Percentiles rank a stretch among this genome's conserved stretches.
phyloP scores from a whole-genome alignment of 2,888 invertebrate genomes.

The Oligia strigilis region DNA sequence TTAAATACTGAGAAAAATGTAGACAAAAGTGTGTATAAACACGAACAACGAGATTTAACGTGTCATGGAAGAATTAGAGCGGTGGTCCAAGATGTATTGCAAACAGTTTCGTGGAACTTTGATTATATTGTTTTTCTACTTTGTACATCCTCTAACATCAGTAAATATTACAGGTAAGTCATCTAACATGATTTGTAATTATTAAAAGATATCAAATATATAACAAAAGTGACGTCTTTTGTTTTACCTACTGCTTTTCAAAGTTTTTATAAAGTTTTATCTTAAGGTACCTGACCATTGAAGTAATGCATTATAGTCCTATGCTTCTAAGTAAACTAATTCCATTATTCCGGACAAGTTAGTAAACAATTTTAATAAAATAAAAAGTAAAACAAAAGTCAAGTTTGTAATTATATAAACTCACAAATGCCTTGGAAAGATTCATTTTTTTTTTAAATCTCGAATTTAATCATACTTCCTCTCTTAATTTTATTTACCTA shows the following conservation, averaged over 20 bases:
- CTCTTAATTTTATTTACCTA: background rate
- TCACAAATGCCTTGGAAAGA: background rate
- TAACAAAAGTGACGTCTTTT: conserved; percentile 21
- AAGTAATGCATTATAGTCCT: background rate
- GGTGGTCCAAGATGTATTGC: conserved; percentile 84
- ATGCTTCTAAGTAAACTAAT: background rate
- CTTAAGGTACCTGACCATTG: background rate
- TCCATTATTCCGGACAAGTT: too few relatives aligned
- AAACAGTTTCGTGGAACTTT: conserved; percentile 75
- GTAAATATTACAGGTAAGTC: conserved; percentile 82
- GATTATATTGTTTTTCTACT: conserved; percentile 72
- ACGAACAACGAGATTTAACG: conserved; percentile 64
- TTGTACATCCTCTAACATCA: conserved; percentile 68
- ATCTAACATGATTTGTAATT: background rate
- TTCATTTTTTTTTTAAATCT: background rate
- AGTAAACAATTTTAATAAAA: background rate
- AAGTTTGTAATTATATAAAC: too few relatives aligned
- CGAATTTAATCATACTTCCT: background rate
- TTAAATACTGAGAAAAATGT: conserved; percentile 57
- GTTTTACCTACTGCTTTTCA: conserved; percentile 9
- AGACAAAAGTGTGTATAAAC: conserved; percentile 62
- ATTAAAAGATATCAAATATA: background rate
- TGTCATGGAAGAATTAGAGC: conserved; percentile 88
- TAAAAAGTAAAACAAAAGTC: background rate
- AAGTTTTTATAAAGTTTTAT: conserved; percentile 20